Base-by-base conservation (phyloP, 2,888 invertebrate genomes). In the Meiosimyza decipiens region DNA sequence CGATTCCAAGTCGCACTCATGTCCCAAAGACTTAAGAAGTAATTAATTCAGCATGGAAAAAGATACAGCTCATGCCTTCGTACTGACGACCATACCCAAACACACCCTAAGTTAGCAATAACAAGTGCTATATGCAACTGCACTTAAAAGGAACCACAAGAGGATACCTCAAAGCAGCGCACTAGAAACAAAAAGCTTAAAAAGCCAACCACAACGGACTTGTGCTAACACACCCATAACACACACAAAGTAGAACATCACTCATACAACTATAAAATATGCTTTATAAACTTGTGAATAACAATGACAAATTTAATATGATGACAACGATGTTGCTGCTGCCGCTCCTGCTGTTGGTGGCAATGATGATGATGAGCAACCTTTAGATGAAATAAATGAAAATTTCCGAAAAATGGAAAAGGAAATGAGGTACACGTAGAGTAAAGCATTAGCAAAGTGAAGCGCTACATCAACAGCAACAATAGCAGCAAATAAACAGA, bases 281-380 rank as follows among this genome's bases (percentile, higher is more conserved):
- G 18, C 6, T 12, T 3, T 40, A 16, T 49, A 7, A 63, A 47
- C 67, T 47, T 6, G 47, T 57, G 59, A 9, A 68, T 59, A 59
- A 59, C 59, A 59, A 68, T 59, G 68, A 59, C 68, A 68, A 68
- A 49, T 68, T 68, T 68, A 59, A 59, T 59, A 59, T 59, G 50
- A 68, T 59, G 57, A 59, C 28, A 7, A 59, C 40, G 40, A 40
- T 40, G 40, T 40, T 40, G 40, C 40, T 7, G 40, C 40, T 40
- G 40, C 40, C 9, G 50, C 22, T 40, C 15, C 4, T 60, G 15
- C 13, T 60, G n/a, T n/a, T n/a, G 60, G 12, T 40, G 60, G 60
- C n/a, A 33, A 60, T 60, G 33, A 60, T 40, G 40, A 9, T 33
- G 33, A 60, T 15, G n/a, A 15, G 13, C 60, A 12, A 33, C 28